Evolutionary conservation across 2,113 vertebrate genomes (phyloP), one percentile per base, ranked within the genome.

Genomic region (Oriolus oriolus): DNA sequence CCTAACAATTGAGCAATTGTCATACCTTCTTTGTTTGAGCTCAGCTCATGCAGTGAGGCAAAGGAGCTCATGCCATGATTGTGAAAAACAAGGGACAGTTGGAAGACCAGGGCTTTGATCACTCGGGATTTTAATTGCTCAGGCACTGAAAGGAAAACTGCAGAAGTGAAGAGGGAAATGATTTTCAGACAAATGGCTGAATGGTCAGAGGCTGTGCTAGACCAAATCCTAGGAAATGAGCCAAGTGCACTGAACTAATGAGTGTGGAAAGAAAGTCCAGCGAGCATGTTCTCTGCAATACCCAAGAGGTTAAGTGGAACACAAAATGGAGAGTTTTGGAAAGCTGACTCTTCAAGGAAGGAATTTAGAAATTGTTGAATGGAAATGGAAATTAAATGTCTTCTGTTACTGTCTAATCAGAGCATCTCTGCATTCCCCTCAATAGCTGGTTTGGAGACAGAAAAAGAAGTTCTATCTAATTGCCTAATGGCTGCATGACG

Each of bases 211-310:
- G 86, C 92, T 93, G 24, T 53, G 86, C 96, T 84, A 90, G 83
- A 96, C 76, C 90, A 80, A 95, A 89, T 71, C 90, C 92, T n/a
- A 93, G 93, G 96, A 97, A 93, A 96, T 59, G 86, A 95, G 92
- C 92, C 96, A 96, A 90, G 77, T 26, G 6, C 90, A 76, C 76
- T 81, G 73, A 94, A 92, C 68, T 93, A 92, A 96, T 89, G 95
- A 95, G 88, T 37, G 31, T 81, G 88, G 92, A 90, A 92, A 90
- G 87, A 78, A 70, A 94, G 80, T 56, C 79, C 41, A 66, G 76
- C 11, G 27, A 92, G 85, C 52, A 7, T 35, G 37, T 49, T 56
- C 90, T 84, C 73, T 28, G 52, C 52, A 93, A 78, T 75, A 92
- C 76, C 88, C 91, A 70, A 6, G 83, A 87, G 90, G 64, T 88